Evolutionary conservation across 2,888 invertebrate species (phyloP).

Genomic region (Acleris literana): DNA sequence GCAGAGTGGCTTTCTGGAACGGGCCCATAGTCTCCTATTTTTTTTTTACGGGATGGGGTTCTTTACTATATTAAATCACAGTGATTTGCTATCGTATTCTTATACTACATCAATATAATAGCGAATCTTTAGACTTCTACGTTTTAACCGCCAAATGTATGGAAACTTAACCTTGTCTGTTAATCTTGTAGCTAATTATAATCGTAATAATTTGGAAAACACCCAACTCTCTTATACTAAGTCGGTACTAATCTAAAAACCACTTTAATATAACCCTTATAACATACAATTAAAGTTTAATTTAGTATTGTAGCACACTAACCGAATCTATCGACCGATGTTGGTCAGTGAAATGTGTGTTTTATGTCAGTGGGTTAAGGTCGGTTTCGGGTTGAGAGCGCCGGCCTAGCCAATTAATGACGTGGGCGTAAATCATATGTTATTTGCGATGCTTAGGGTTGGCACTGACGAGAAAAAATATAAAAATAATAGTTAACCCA

Average conservation of each 20-base stretch:
- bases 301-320: background rate
- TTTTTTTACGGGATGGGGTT: too few relatives aligned
- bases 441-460: slow-evolving; percentile 27
- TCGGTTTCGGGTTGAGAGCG: slow-evolving; percentile 9
- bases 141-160: too few relatives aligned
- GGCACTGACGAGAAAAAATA: background rate
- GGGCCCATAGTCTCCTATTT: too few relatives aligned
- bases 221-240: slow-evolving; percentile 2
- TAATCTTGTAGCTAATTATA: background rate
- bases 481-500: background rate
- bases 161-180: background rate
- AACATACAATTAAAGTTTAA: background rate
- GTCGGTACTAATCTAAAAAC: background rate
- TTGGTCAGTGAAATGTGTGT: slow-evolving; percentile 9
- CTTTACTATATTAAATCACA: too few relatives aligned
- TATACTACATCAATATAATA: too few relatives aligned
- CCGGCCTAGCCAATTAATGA: slow-evolving; percentile 18
- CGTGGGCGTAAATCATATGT: slow-evolving; percentile 31
- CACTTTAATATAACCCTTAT: background rate
- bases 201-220: slow-evolving; percentile 14
- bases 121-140: too few relatives aligned
- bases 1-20: too few relatives aligned
- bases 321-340: slow-evolving; percentile 4
- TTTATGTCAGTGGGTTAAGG: background rate
- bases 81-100: too few relatives aligned